Base-by-base conservation (phyloP, 2,113 vertebrate species). In the Eptesicus fuscus region DNA sequence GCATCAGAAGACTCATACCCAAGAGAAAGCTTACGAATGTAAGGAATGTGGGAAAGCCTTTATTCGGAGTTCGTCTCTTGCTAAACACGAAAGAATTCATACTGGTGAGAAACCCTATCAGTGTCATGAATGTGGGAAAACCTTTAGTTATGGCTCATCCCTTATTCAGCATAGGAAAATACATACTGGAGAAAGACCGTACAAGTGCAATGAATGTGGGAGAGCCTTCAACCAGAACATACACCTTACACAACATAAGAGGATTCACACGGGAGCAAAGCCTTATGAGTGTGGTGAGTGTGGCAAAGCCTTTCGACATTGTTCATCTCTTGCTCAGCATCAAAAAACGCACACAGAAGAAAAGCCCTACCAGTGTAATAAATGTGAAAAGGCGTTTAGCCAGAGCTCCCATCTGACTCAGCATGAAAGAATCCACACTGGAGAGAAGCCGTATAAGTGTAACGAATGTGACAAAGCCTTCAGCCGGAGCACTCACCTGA, bases 121-220 rank as follows among this genome's bases (percentile, higher is more conserved):
- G 40, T 97, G 97, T 44, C 90, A 96, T 0, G 96, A 97, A 12
- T 97, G 97, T 61, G 96, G 96, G 40, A 97, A 97, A 51, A 92
- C 97, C 56, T 97, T 97, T 35, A 97, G 97, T 79, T 97, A 97
- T 4, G 95, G 96, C 37, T 97, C 97, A 5, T 97, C 95, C 9
- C 97, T 97, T 32, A 97, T 97, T 91, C 97, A 97, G 73, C 97
- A 97, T 14, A 82, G 96, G 85, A 97, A 97, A 63, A 97, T 97
- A 74, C 97, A 97, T 10, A 97, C 97, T 11, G 97, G 97, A 67
- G 97, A 97, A 82, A 92, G 96, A 73, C 97, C 97, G 0, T 97
- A 97, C 42, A 97, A 97, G 65, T 97, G 97, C 70, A 93, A 42
- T 17, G 97, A 97, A 32, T 97, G 97, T 37, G 97, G 96, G 30